A percentile compares a stretch with the other conserved stretches of the same genome.
phyloP scores from a whole-genome alignment of 2,888 invertebrate species.

The Allacma fusca region DNA sequence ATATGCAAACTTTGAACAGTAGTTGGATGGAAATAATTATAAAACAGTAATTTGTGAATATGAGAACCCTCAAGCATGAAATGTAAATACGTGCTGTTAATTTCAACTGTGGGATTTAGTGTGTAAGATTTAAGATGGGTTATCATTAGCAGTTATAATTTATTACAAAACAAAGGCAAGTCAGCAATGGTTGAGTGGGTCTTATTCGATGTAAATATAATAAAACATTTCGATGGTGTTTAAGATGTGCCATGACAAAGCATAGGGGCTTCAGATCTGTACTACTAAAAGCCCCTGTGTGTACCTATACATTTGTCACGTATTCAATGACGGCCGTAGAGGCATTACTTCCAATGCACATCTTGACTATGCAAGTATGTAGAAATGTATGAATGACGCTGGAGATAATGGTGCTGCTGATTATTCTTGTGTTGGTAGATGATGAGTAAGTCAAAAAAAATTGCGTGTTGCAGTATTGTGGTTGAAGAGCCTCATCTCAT shows the following conservation, averaged over 20 bases:
- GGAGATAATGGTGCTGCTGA: slow-evolving; percentile 10
- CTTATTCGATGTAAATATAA: no score
- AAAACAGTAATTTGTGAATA: neutral
- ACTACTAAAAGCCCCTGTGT: no score
- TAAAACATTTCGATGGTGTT: no score
- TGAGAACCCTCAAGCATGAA: neutral
- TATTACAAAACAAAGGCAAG: no score
- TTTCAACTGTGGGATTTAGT: neutral
- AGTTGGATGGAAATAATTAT: neutral
- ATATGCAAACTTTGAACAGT: neutral
- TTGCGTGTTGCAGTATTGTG: slow-evolving; percentile 20
- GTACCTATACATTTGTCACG: no score
- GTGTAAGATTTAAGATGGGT: neutral
- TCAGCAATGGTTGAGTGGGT: no score
- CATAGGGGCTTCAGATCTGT: no score
- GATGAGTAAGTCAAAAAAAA: slow-evolving; percentile 23
- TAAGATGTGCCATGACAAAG: no score
- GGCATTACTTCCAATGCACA: no score
- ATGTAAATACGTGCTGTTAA: neutral
- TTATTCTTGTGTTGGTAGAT: neutral
- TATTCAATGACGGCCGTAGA: no score
- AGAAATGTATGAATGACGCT: neutral
- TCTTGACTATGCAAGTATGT: neutral
- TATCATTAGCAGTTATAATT: neutral
- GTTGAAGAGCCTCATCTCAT: slow-evolving; percentile 28